A percentile compares a stretch with the other conserved stretches of the same genome.
Evolutionary conservation across 2,113 vertebrate genomes (phyloP).

Genomic region (Paradoxurus hermaphroditus): DNA sequence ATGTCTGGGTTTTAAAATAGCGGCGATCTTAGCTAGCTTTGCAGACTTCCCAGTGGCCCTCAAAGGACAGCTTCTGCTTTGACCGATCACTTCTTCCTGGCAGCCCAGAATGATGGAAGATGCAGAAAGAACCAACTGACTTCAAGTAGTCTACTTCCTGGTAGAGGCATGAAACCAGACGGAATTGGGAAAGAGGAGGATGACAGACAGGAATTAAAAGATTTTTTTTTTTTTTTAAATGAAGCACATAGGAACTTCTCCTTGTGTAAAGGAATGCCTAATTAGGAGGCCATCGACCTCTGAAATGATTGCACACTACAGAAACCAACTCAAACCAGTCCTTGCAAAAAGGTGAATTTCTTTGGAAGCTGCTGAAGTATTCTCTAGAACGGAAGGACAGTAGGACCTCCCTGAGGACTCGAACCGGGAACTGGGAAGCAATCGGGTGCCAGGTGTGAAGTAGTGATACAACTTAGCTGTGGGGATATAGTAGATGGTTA

Average conservation of each 20-base stretch:
- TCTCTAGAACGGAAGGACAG: not conserved
- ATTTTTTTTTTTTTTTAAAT: not conserved
- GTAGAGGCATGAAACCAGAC: not conserved
- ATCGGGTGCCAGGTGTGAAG: not conserved
- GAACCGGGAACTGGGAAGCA: not conserved
- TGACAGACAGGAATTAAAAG: not conserved
- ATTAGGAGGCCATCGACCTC: not conserved
- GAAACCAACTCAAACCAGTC: not conserved
- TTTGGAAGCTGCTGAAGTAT: not conserved
- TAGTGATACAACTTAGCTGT: not conserved
- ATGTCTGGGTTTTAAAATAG: conserved; percentile 52
- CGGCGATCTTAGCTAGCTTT: not conserved
- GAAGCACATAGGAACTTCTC: not conserved
- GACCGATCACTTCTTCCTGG: conserved; percentile 14
- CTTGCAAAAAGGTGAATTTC: not conserved
- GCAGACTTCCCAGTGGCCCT: conserved; percentile 35
- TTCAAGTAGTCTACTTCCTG: not conserved
- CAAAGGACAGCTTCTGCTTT: conserved; percentile 36
- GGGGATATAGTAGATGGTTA: too few species aligned
- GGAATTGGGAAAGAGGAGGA: not conserved
- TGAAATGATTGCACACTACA: not conserved
- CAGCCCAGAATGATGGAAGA: not conserved
- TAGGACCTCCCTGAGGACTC: not conserved
- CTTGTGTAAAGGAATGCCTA: not conserved
- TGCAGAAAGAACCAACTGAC: not conserved